Conservation (phyloP, 2,113 vertebrate species). For the Macquaria australasica region DNA sequence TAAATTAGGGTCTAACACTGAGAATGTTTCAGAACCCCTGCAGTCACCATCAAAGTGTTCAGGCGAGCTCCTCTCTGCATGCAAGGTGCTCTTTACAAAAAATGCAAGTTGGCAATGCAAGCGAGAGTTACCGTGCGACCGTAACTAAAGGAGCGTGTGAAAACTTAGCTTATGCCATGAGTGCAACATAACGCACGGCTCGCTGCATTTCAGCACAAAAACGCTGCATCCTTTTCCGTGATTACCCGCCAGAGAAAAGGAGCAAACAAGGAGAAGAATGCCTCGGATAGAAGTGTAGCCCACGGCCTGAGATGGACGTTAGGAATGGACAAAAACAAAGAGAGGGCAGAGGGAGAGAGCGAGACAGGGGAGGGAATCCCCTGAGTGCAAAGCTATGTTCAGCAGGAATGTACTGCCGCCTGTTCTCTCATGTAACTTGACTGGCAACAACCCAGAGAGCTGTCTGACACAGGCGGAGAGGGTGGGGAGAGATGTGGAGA, state of each 20-base stretch:
- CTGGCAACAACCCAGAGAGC: constrained; percentile 75
- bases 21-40: constrained; percentile 24
- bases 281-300: constrained; percentile 24
- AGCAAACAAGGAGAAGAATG: constrained; percentile 8
- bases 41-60: constrained; percentile 20
- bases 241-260: constrained; percentile 8
- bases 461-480: constrained; percentile 56
- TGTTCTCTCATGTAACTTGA: constrained; percentile 81
- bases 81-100: constrained; percentile 30
- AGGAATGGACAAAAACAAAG: constrained; percentile 54
- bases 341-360: constrained; percentile 9
- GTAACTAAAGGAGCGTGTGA: constrained; percentile 45
- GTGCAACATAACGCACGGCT: constrained; percentile 37
- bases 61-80: constrained; percentile 12
- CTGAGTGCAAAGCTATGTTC: constrained; percentile 76
- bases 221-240: background rate
- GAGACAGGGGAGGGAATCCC: constrained; percentile 72
- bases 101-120: constrained; percentile 23
- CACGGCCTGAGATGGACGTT: constrained; percentile 12
- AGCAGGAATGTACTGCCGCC: constrained; percentile 79
- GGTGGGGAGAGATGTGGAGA: constrained; percentile 5
- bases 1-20: constrained; percentile 18
- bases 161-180: constrained; percentile 30
- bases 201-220: constrained; percentile 30
- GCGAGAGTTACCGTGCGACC: constrained; percentile 32